A percentile compares a stretch with the other conserved stretches of the same genome.
These are phyloP conservation scores for Heliothis virescens DNA, from an alignment of 1,140 invertebrate genomes.

Conservation along the genomic window DNA sequence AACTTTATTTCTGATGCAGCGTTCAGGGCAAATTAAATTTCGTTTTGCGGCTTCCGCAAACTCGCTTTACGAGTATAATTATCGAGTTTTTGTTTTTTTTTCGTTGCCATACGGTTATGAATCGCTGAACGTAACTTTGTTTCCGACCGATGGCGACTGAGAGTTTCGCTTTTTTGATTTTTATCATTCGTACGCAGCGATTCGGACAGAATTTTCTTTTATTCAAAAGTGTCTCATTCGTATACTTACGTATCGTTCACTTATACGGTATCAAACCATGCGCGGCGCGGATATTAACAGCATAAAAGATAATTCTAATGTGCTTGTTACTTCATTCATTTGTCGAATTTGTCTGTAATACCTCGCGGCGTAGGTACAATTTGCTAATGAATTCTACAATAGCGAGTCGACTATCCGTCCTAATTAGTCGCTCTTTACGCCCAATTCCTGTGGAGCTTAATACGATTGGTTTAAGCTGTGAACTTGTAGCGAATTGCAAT, in stretches of 20 bases:
- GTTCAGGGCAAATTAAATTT: constrained; percentile 86
- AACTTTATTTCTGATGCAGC: constrained; percentile 86
- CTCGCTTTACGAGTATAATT: constrained; percentile 80
- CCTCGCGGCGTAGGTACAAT: constrained; percentile 56
- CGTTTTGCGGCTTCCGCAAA: constrained; percentile 85
- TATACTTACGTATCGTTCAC: no score
- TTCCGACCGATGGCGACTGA: constrained; percentile 54
- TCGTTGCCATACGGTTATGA: constrained; percentile 68
- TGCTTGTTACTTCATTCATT: constrained; percentile 53
- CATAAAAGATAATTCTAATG: constrained; percentile 38
- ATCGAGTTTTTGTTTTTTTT: constrained; percentile 75
- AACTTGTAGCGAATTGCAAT: constrained; percentile 50
- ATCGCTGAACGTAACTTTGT: constrained; percentile 71
- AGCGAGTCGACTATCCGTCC: constrained; percentile 64
- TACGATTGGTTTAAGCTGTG: constrained; percentile 54
- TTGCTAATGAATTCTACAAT: constrained; percentile 70
- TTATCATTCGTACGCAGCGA: constrained; percentile 29
- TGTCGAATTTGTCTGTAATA: constrained; percentile 61
- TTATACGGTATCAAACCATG: neutral
- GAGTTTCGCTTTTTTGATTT: constrained; percentile 51
- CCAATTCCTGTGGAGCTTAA: constrained; percentile 62
- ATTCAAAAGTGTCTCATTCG: neutral
- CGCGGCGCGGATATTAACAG: constrained; percentile 12
- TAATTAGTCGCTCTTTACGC: constrained; percentile 70
- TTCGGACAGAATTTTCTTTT: constrained; percentile 17